Conservation (phyloP, 2,888 invertebrate genomes). For the Agrotis exclamationis region DNA sequence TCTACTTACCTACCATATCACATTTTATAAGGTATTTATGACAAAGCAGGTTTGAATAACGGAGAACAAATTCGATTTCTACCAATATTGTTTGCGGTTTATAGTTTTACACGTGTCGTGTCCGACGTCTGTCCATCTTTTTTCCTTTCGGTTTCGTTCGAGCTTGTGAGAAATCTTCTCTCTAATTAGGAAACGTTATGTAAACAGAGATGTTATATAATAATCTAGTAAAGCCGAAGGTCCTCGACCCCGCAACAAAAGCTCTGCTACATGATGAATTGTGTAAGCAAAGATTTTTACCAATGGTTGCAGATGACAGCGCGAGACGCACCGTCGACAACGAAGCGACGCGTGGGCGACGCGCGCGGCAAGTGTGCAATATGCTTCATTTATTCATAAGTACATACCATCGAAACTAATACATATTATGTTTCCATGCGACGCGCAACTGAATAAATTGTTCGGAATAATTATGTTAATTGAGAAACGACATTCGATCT, state of each 20-base stretch:
- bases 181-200: constrained; percentile 66
- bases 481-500: constrained; percentile 51
- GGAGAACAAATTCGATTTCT: constrained; percentile 63
- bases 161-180: constrained; percentile 60
- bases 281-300: constrained; percentile 65
- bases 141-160: constrained; percentile 45
- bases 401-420: constrained; percentile 60
- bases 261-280: constrained; percentile 58
- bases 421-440: constrained; percentile 62
- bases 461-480: constrained; percentile 61
- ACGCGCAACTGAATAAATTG: constrained; percentile 60
- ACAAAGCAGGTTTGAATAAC: constrained; percentile 62
- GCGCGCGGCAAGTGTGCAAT: constrained; percentile 61
- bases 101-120: constrained; percentile 40
- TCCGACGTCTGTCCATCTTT: constrained; percentile 27
- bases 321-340: constrained; percentile 33
- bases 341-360: constrained; percentile 58
- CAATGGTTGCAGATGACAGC: constrained; percentile 58
- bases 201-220: constrained; percentile 62
- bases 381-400: constrained; percentile 60
- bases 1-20: constrained; percentile 61
- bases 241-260: constrained; percentile 62
- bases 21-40: constrained; percentile 61
- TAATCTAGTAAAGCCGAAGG: constrained; percentile 54
- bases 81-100: constrained; percentile 49